Evolutionary conservation across 2,113 vertebrate genomes (phyloP), one percentile per base, ranked within the genome.

Genomic region (Naja naja): DNA sequence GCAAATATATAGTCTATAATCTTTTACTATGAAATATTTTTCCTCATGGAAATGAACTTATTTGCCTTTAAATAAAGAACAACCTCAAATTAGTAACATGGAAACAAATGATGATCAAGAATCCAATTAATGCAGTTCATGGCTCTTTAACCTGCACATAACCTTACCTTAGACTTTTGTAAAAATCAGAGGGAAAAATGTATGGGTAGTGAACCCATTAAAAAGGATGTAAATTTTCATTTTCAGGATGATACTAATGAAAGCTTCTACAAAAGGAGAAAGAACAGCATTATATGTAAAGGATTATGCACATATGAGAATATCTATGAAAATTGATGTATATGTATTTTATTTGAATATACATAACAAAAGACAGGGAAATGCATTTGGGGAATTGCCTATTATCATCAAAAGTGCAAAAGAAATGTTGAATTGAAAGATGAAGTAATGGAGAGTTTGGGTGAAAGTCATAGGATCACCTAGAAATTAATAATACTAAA

Each of bases 21-120:
- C 87, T 49, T 94, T 93, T 43, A 52, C 58, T 91, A 45, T 58
- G 8, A 55, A 49, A 92, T 81, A 94, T 89, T 94, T 89, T 16
- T 93, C 23, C 93, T 45, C 8, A 43, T 14, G 60, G 34, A 85
- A 94, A 94, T 58, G 87, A 55, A 45, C 94, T 39, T 49, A 45
- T n/a, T 87, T 2, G 87, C 2, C 45, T 92, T 97, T 94, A 89
- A 85, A 93, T 4, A 23, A 9, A 85, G 0, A 10, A 86, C 23
- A 45, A 23, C 88, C 85, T 74, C 20, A 94, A 96, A 91, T 94
- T 94, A 39, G 8, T 22, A 34, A 39, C 14, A 58, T 25, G 94
- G 90, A 88, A 95, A 52, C 23, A 91, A 58, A 94, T 93, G 91
- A 27, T 94, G 94, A 95, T 8, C n/a, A 74, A 90, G 12, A 92